Evolutionary conservation across 2,888 invertebrate species (phyloP), one percentile per base, ranked within the genome.

Genomic region (Oscheius sp.): DNA sequence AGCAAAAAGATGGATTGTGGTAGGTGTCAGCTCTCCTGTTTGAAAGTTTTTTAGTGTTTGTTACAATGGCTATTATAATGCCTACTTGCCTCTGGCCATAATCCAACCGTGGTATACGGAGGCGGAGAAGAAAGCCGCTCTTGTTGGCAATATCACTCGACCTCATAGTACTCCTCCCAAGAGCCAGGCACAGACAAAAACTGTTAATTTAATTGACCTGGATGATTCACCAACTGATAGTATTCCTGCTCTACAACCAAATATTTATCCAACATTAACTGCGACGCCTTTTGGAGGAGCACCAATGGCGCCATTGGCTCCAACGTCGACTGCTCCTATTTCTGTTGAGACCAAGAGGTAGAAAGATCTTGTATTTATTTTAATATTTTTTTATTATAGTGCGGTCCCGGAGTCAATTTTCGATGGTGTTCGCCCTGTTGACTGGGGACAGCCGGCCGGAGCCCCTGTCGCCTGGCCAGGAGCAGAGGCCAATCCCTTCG

Each of bases 61-160:
- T 59, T 81, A 81, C 56, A 81, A 81, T 69, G 81, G 81, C 13
- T 81, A 75, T 53, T 81, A 81, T 63, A 81, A 81, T 41, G 81
- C 78, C 0, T 76, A 76, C 69, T 73, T 81, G 7, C 79, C 81
- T 5, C 74, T 73, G 23, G 70, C 64, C 5, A 69, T 79, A 41
- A 73, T 81, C 18, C 56, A 49, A 9, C 79, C 77, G 3, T 81
- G 64, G 63, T 72, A 66, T 46, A 2, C 21, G 21, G 25, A 55
- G 13, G 13, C 21, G 3, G 13, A 13, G 13, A 69, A 55, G 58
- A 18, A 12, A 9, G 9, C 3, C 35, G 3, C 35, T 35, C 9
- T 35, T 16, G 29, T 52, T 3, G 18, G 18, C 13, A 35, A 46
- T 13, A 59, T 46, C 9, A 68, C 56, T 16, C n/a, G 55, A 49